phyloP scores from a whole-genome alignment of 2,888 invertebrate species.

The Drepana falcataria region DNA sequence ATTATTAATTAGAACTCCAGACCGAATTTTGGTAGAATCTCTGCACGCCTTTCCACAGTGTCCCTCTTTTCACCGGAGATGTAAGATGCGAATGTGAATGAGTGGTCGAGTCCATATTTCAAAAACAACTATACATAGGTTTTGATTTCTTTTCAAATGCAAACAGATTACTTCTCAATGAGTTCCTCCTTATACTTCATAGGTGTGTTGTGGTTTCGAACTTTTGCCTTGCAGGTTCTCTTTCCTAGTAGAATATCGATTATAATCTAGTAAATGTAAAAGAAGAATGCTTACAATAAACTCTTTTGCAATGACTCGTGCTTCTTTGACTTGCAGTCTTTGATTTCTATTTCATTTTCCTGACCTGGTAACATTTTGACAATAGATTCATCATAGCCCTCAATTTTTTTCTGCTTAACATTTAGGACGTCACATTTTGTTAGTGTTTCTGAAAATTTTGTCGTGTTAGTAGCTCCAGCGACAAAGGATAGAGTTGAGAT shows the following conservation, averaged over 20 bases:
- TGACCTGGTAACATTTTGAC: conserved; percentile 62
- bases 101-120: too few relatives aligned
- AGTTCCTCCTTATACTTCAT: too few relatives aligned
- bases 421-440: conserved; percentile 36
- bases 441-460: conserved; percentile 36
- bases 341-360: conserved; percentile 39
- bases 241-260: too few relatives aligned
- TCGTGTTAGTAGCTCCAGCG: not conserved
- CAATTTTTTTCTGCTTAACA: conserved; percentile 34
- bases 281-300: conserved; percentile 51
- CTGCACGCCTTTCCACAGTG: not conserved
- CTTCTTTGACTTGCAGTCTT: conserved; percentile 25
- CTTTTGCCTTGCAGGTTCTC: too few relatives aligned
- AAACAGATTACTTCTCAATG: too few relatives aligned
- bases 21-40: not conserved
- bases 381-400: conserved; percentile 49
- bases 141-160: too few relatives aligned
- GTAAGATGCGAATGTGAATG: too few relatives aligned
- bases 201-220: too few relatives aligned
- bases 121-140: too few relatives aligned
- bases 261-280: too few relatives aligned
- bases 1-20: not conserved
- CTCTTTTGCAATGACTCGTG: conserved; percentile 62
- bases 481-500: too few relatives aligned
- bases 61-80: too few relatives aligned